Percentiles rank a stretch among this genome's conserved stretches.
phyloP scores from a whole-genome alignment of 2,888 invertebrate species.

The Apamea crenata region DNA sequence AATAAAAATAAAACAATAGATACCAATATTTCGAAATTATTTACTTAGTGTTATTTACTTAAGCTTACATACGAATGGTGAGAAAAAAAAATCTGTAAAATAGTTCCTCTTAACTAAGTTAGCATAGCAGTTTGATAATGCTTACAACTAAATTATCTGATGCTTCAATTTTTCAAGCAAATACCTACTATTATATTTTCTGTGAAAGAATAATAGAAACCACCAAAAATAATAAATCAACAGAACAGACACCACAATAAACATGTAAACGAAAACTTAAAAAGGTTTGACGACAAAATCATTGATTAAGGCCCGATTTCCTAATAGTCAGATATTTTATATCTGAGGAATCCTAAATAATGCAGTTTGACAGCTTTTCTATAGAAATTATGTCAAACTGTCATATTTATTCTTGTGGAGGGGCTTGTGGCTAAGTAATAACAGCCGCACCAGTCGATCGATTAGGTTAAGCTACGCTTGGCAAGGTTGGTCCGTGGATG shows the following conservation, averaged over 20 bases:
- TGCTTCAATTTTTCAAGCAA: background rate
- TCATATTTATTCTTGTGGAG: background rate
- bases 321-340: background rate
- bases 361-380: background rate
- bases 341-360: background rate
- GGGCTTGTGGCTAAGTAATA: too few species aligned
- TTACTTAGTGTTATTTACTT: background rate
- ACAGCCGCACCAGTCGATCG: too few species aligned
- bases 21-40: constrained; percentile 9
- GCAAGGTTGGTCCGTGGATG: too few species aligned
- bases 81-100: background rate
- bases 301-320: background rate
- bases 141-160: background rate
- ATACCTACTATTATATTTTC: background rate
- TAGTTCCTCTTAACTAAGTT: background rate
- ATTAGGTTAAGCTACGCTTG: too few species aligned
- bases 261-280: background rate
- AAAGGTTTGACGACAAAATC: background rate
- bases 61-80: background rate
- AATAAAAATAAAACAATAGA: constrained; percentile 8
- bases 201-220: constrained; percentile 21
- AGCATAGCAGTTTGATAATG: background rate
- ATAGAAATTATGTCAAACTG: background rate
- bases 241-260: background rate
- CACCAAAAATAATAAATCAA: background rate